A percentile compares a stretch with the other conserved stretches of the same genome.
Evolutionary conservation across 2,797 vertebrate species (phyloP).

Genomic region (Coluber constrictor): DNA sequence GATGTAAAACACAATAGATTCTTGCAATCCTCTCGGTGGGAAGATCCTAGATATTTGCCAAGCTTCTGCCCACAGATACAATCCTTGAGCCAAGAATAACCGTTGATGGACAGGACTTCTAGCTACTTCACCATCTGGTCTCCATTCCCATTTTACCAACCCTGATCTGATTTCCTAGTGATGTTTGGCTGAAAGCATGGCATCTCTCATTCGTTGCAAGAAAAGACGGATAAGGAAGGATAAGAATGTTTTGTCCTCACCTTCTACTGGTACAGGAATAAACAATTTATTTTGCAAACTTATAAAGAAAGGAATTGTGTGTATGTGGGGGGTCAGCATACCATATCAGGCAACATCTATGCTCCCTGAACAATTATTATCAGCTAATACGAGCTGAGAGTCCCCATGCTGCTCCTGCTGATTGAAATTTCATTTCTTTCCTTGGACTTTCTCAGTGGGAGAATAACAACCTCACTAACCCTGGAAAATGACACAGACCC

Average conservation of each 20-base stretch:
- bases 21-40: neutral
- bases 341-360: slow-evolving; percentile 18
- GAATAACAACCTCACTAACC: neutral
- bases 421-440: slow-evolving; percentile 32
- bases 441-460: rapidly evolving
- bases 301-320: neutral
- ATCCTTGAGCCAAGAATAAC: no score
- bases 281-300: neutral
- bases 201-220: neutral
- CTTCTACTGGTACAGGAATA: neutral
- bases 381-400: slow-evolving; percentile 55
- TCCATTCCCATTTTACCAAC: neutral
- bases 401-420: slow-evolving; percentile 21
- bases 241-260: neutral
- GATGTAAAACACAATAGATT: neutral
- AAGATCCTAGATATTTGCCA: neutral
- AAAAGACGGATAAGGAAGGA: neutral
- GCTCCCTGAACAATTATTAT: slow-evolving; percentile 61
- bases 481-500: neutral
- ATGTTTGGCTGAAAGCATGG: neutral
- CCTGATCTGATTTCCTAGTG: neutral
- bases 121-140: neutral
- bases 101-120: neutral
- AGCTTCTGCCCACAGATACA: neutral
- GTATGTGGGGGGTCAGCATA: neutral